These are phyloP conservation scores for Neodon shergylaensis DNA, from an alignment of 2,113 vertebrate species.

Conservation along the genomic window DNA sequence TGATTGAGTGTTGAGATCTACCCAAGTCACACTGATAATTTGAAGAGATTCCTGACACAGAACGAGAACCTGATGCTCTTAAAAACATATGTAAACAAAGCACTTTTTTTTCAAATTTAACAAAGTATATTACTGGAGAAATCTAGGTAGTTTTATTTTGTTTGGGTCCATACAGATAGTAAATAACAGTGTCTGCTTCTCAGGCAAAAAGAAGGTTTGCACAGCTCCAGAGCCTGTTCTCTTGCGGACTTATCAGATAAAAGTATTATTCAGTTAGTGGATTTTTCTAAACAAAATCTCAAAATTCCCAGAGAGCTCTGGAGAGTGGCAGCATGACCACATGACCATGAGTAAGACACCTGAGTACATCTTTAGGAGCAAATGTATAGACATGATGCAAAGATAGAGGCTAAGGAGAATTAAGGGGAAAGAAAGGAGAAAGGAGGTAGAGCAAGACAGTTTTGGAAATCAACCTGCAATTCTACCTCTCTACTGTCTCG, in stretches of 20 bases:
- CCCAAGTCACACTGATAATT: neutral
- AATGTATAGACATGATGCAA: conserved; percentile 8
- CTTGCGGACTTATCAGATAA: neutral
- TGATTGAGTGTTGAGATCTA: neutral
- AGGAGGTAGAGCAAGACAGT: neutral
- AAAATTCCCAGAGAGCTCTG: neutral
- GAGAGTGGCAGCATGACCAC: neutral
- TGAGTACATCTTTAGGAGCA: neutral
- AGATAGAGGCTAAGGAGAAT: conserved; percentile 11
- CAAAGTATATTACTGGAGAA: neutral
- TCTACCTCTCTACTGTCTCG: neutral
- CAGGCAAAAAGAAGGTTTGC: neutral
- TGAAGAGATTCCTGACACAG: conserved; percentile 14
- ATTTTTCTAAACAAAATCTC: conserved; percentile 41
- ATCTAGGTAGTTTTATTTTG: conserved; percentile 18
- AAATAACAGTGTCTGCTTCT: conserved; percentile 4
- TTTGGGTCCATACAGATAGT: neutral
- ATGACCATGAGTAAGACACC: neutral
- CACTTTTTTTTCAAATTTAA: conserved; percentile 47
- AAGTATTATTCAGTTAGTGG: neutral
- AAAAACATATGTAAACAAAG: conserved; percentile 13
- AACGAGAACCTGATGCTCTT: conserved; percentile 14
- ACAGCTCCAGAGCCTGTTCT: neutral
- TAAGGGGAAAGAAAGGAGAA: neutral
- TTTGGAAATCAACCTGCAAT: neutral